Percentiles rank a stretch among this genome's conserved stretches.
Conservation (phyloP, 2,113 vertebrate genomes). For the Ammodramus savannarum region DNA sequence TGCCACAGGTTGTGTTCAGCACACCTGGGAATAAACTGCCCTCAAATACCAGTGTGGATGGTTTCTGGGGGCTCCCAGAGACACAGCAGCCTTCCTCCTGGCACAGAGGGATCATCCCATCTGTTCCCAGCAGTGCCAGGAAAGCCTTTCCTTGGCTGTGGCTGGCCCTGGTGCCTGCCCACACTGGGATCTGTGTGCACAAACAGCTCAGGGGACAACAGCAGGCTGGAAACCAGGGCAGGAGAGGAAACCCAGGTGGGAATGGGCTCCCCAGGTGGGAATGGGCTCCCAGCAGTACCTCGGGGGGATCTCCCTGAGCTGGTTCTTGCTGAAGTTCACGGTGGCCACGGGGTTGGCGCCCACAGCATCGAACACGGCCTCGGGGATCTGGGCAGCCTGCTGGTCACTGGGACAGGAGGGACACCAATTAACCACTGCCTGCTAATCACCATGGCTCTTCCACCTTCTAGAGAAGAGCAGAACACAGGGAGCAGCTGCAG, state of each 20-base stretch:
- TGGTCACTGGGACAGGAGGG: constrained; percentile 77
- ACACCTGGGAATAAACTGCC: neutral
- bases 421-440: neutral
- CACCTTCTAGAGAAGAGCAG: neutral
- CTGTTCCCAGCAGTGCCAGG: neutral
- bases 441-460: neutral
- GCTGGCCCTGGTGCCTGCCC: neutral
- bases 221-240: neutral
- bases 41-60: neutral
- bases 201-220: rapidly evolving
- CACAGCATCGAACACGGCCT: constrained; percentile 82
- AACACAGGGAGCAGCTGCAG: neutral
- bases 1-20: neutral
- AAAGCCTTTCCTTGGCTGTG: neutral
- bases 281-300: constrained; percentile 71
- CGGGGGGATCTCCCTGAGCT: constrained; percentile 78
- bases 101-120: neutral
- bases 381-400: constrained; percentile 79
- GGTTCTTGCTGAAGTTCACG: constrained; percentile 92
- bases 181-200: rapidly evolving
- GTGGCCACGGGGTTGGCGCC: constrained; percentile 64
- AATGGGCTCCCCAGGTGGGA: rapidly evolving
- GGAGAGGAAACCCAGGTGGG: neutral
- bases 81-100: neutral
- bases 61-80: neutral